These are phyloP conservation scores for Coelogynopora nodosa DNA, from an alignment of 2,888 invertebrate genomes.

Conservation along the genomic window DNA sequence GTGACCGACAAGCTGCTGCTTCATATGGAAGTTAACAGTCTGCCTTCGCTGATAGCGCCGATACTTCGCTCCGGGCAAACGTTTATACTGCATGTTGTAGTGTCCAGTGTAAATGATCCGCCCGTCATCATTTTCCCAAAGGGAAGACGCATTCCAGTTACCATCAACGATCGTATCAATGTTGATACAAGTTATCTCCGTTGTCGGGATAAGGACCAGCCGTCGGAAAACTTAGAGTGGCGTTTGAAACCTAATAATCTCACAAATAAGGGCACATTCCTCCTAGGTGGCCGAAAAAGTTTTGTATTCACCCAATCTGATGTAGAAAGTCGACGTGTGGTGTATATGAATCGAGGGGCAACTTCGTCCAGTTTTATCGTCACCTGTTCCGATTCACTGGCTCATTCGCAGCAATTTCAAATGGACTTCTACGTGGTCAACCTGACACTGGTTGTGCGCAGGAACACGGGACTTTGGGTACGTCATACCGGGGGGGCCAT, in stretches of 20 bases:
- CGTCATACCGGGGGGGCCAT: not conserved
- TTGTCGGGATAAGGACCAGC: not conserved
- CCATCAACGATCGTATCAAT: not conserved
- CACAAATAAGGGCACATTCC: not conserved
- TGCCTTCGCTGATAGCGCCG: not conserved
- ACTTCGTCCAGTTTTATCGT: not conserved
- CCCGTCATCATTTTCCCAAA: not conserved
- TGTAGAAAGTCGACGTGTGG: not conserved
- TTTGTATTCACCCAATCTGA: not conserved
- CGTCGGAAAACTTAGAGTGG: not conserved
- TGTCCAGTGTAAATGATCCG: not conserved
- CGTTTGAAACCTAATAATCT: not conserved
- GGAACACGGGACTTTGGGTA: conserved; percentile 12
- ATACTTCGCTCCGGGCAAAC: not conserved
- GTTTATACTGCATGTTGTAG: not conserved
- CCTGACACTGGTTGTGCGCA: not conserved
- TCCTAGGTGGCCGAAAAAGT: not conserved
- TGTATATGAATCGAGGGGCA: not conserved
- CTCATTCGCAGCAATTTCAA: conserved; percentile 6
- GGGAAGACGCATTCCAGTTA: conserved; percentile 7
- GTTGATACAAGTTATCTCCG: not conserved
- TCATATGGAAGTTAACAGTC: not conserved
- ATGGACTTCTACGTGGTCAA: conserved; percentile 13
- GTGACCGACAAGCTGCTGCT: not conserved
- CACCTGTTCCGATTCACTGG: not conserved